Base-by-base conservation (phyloP, 23 tunicate species). In the Clavelina lepadiformis region DNA sequence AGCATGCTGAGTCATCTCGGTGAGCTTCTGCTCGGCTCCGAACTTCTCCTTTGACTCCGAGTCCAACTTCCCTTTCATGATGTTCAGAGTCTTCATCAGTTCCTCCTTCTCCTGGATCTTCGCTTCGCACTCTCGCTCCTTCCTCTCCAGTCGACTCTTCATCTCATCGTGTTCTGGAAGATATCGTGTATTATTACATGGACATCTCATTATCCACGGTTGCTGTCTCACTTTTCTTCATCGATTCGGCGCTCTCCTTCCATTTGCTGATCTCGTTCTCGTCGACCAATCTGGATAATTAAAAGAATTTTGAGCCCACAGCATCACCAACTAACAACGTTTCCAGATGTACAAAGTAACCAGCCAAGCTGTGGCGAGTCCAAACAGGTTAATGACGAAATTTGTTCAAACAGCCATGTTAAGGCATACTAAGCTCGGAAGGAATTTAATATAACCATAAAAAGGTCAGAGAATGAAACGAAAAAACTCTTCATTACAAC, bases 71-170 rank as follows among this genome's bases (percentile, higher is more conserved):
- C 58, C 62, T 50, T 89, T 89, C 37, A 89, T 68, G 64, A 82
- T 81, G 83, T 81, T 89, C 50, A 89, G 57, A 26, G 97, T 74
- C 38, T 76, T 63, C 97, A 89, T 89, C 52, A 84, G 44, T 23
- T 81, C 97, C 56, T 89, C 97, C 61, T 89, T 81, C 71, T 89
- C 97, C 56, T 81, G 70, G 7, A 33, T 51, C 35, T 75, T 80
- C 56, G 82, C 89, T 34, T 69, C 89, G 47, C 97, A 89, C 64
- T 89, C 97, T 21, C 97, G 49, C 35, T 89, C 97, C 61, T 89
- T 89, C 0, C 97, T 69, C 24, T 75, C 89, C 41, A 89, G 72
- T 31, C 81, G 82, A 3, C 49, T 64, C 41, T 74, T 84, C 69
- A 89, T 62, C 34, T 81, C 89, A 31, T 89, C 97, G 35, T 89